Evolutionary conservation across 2,797 vertebrate species (phyloP).

Genomic region (Potorous gilbertii): DNA sequence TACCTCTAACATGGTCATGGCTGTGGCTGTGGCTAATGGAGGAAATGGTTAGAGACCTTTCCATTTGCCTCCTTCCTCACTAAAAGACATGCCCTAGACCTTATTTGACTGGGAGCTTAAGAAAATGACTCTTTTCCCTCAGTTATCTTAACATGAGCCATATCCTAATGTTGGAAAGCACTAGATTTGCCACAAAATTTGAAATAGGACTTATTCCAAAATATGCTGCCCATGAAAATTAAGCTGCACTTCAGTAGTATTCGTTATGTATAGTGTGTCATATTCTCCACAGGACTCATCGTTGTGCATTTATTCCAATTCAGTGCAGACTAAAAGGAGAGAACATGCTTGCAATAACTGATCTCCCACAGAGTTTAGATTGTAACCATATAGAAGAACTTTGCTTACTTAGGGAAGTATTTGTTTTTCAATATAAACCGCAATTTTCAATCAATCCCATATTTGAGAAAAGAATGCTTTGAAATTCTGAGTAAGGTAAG

Average conservation of each 20-base stretch:
- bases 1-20: background rate
- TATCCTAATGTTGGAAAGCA: conserved; percentile 20
- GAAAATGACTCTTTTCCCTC: background rate
- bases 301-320: conserved; percentile 19
- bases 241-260: background rate
- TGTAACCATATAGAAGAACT: conserved; percentile 9
- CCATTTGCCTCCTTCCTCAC: background rate
- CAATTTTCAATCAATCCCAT: background rate
- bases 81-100: background rate
- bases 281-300: background rate
- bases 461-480: background rate
- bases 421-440: background rate
- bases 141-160: background rate
- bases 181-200: conserved; percentile 5
- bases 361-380: conserved; percentile 26
- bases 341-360: conserved; percentile 3
- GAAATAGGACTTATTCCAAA: background rate
- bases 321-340: conserved; percentile 14
- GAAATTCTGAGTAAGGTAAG: background rate
- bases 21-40: background rate
- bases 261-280: background rate
- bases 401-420: background rate
- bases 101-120: background rate
- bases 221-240: background rate
- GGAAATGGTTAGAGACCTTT: background rate